These are phyloP conservation scores for Leptogaster cylindrica DNA, from an alignment of 2,888 invertebrate genomes.

Conservation along the genomic window DNA sequence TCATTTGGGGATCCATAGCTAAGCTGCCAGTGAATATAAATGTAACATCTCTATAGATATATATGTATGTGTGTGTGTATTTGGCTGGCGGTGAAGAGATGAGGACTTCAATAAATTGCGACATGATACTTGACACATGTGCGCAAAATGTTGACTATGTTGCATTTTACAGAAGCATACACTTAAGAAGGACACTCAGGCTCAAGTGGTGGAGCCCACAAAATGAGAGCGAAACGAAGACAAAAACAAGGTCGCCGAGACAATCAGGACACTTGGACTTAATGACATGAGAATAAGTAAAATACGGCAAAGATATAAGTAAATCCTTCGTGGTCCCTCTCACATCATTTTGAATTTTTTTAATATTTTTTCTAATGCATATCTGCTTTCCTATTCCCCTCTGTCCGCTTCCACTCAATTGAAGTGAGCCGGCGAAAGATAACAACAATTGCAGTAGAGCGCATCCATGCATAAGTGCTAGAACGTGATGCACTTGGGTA, in stretches of 20 bases:
- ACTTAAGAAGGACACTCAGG: slow-evolving; percentile 12
- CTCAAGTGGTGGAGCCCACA: slow-evolving; percentile 4
- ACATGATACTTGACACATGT: slow-evolving; percentile 38
- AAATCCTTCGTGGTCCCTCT: not conserved
- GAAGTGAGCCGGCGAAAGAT: slow-evolving; percentile 4
- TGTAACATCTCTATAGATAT: no score
- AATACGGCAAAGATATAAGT: slow-evolving; percentile 4
- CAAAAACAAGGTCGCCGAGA: slow-evolving; percentile 33
- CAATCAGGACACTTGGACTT: slow-evolving; percentile 37
- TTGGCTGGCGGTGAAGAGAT: no score
- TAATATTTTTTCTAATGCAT: no score
- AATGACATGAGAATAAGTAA: slow-evolving; percentile 26
- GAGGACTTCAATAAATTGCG: slow-evolving; percentile 35
- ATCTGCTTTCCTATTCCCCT: not conserved
- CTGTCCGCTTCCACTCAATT: not conserved
- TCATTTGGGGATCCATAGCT: no score
- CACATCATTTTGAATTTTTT: no score
- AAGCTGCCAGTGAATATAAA: no score
- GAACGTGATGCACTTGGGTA: slow-evolving; percentile 28
- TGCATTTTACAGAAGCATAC: slow-evolving; percentile 29
- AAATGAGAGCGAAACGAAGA: slow-evolving; percentile 5
- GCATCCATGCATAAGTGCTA: slow-evolving; percentile 33
- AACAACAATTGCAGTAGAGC: slow-evolving; percentile 19
- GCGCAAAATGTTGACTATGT: slow-evolving; percentile 40
- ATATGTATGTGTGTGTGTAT: no score